phyloP scores from a whole-genome alignment of 2,888 invertebrate species.

The Hedya salicella region DNA sequence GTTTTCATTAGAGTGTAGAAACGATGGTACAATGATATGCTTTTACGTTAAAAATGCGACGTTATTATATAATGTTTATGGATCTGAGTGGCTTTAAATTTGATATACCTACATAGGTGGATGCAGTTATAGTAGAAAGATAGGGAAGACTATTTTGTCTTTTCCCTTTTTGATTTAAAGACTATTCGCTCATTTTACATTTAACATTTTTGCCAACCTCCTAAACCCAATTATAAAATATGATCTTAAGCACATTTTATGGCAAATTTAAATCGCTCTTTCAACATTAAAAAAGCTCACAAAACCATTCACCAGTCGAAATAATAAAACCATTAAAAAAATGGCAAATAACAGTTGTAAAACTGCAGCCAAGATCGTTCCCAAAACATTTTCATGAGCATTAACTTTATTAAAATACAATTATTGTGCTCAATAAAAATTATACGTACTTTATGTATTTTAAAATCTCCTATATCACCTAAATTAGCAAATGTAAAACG shows the following conservation, averaged over 20 bases:
- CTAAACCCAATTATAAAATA: conserved; percentile 7
- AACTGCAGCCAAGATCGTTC: conserved; percentile 51
- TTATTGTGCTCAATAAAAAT: conserved; percentile 69
- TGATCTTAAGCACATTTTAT: conserved; percentile 4
- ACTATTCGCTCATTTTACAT: too few species aligned
- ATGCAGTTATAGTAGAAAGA: too few species aligned
- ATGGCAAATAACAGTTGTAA: conserved; percentile 48
- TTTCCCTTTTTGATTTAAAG: too few species aligned
- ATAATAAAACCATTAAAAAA: conserved; percentile 44
- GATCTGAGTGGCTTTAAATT: too few species aligned
- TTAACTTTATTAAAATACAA: conserved; percentile 69
- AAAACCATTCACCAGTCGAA: conserved; percentile 23
- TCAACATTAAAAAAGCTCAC: conserved; percentile 27
- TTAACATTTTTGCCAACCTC: not conserved
- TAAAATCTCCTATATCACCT: not conserved
- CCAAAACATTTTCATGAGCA: conserved; percentile 56
- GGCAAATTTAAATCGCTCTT: conserved; percentile 1
- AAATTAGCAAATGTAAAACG: not conserved
- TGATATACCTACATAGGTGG: too few species aligned
- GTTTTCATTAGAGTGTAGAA: too few species aligned
- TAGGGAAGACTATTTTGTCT: too few species aligned
- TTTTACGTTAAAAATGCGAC: too few species aligned
- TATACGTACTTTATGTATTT: conserved; percentile 49
- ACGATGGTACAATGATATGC: too few species aligned
- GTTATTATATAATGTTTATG: too few species aligned